Conservation (phyloP, 2,797 vertebrate genomes). For the Xyrichtys novacula region DNA sequence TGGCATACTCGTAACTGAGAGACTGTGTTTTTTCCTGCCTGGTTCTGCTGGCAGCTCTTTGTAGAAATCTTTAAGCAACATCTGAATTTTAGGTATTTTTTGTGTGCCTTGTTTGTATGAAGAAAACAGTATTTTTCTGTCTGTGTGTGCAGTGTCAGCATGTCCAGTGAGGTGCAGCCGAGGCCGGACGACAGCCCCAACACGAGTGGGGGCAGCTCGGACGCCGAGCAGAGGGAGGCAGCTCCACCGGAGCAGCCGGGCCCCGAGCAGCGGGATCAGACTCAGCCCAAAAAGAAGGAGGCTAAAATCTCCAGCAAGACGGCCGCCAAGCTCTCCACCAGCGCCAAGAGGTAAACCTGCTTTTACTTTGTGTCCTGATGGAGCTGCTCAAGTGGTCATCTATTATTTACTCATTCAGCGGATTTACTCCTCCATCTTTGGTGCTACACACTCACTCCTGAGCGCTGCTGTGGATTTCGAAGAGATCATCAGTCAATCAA, state of each 20-base stretch:
- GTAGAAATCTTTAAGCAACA: too few relatives aligned
- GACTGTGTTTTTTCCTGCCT: too few relatives aligned
- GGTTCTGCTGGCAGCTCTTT: too few relatives aligned
- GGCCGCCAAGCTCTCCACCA: slow-evolving; percentile 94
- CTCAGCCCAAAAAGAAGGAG: slow-evolving; percentile 95
- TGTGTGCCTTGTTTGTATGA: not conserved
- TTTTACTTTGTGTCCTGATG: not conserved
- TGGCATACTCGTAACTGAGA: too few relatives aligned
- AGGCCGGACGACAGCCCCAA: slow-evolving; percentile 95
- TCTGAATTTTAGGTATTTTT: too few relatives aligned
- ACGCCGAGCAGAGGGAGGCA: slow-evolving; percentile 91
- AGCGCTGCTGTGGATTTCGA: not conserved
- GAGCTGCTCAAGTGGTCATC: slow-evolving; percentile 1
- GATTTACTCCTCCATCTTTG: not conserved
- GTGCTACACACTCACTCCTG: not conserved
- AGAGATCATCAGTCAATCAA: slow-evolving; percentile 1
- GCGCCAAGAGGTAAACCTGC: slow-evolving; percentile 91
- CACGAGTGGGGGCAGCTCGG: slow-evolving; percentile 95
- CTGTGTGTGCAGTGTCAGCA: slow-evolving; percentile 76
- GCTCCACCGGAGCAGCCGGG: slow-evolving; percentile 87
- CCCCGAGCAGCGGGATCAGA: slow-evolving; percentile 88
- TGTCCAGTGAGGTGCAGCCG: slow-evolving; percentile 93
- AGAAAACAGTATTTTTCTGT: not conserved
- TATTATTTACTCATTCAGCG: not conserved
- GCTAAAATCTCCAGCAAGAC: slow-evolving; percentile 97